Conservation (phyloP, 2,888 invertebrate species). For the Ferdinandea cuprea region DNA sequence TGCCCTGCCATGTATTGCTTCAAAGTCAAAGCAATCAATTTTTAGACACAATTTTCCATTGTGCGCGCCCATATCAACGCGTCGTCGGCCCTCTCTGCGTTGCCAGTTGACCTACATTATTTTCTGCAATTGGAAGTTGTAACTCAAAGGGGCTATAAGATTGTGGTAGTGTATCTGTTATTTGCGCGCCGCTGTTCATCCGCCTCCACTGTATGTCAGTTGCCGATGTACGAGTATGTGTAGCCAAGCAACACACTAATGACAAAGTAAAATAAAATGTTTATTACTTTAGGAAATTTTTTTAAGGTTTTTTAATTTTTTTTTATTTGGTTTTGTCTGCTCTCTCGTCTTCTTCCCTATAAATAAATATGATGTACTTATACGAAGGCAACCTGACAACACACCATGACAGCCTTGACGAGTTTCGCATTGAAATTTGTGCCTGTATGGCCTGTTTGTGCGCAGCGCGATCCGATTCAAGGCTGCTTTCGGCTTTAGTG, state of each 20-base stretch:
- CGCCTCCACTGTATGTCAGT: conserved; percentile 30
- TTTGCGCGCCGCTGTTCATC: conserved; percentile 34
- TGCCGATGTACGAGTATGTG: conserved; percentile 46
- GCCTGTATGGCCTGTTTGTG: conserved; percentile 38
- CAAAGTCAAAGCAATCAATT: conserved; percentile 63
- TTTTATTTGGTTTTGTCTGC: too few relatives aligned
- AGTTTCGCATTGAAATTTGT: conserved; percentile 66
- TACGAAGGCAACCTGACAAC: conserved; percentile 61
- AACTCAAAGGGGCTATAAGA: conserved; percentile 46
- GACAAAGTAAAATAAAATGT: conserved; percentile 72
- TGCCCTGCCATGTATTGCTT: neutral
- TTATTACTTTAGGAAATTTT: conserved; percentile 60
- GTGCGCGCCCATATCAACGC: conserved; percentile 61
- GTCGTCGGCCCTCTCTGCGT: conserved; percentile 50
- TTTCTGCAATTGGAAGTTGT: conserved; percentile 77
- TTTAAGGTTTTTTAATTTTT: conserved; percentile 21
- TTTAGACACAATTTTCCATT: conserved; percentile 64
- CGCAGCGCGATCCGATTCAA: conserved; percentile 61
- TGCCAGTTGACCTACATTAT: conserved; percentile 80
- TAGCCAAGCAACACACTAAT: conserved; percentile 61
- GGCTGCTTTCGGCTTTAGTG: conserved; percentile 55
- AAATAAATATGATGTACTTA: conserved; percentile 69
- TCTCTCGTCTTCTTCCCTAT: conserved; percentile 47
- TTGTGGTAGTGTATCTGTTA: conserved; percentile 28
- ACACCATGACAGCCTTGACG: conserved; percentile 64